A percentile compares a stretch with the other conserved stretches of the same genome.
Evolutionary conservation across 2,888 invertebrate species (phyloP).

Genomic region (Parapristionchus giblindavisi): DNA sequence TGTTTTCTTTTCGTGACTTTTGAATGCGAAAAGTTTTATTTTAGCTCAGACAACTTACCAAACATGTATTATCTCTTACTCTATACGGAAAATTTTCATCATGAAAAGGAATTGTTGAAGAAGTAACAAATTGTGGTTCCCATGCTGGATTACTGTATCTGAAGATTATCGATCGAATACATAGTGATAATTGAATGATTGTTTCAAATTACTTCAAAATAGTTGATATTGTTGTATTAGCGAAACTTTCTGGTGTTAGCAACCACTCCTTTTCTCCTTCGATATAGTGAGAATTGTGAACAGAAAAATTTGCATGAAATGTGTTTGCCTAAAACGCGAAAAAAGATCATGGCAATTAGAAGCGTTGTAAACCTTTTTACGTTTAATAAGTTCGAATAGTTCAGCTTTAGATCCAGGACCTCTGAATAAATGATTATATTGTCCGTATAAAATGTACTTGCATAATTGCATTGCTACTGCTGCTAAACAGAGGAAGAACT

Average conservation of each 20-base stretch:
- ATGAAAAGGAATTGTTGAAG: not conserved
- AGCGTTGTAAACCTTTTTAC: not conserved
- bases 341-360: too few relatives aligned
- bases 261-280: slow-evolving; percentile 20
- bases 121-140: slow-evolving; percentile 20
- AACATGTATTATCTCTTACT: not conserved
- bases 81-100: slow-evolving; percentile 10
- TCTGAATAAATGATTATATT: too few relatives aligned
- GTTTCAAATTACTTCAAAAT: not conserved
- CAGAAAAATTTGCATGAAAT: not conserved
- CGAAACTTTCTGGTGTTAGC: not conserved
- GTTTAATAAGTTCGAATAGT: not conserved
- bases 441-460: too few relatives aligned
- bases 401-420: not conserved
- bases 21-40: not conserved
- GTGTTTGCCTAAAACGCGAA: not conserved
- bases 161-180: too few relatives aligned
- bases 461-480: too few relatives aligned
- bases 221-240: not conserved
- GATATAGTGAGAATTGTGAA: not conserved
- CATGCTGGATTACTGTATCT: not conserved
- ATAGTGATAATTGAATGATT: too few relatives aligned
- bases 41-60: not conserved
- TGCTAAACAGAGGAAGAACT: too few relatives aligned
- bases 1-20: not conserved